Conservation (phyloP, 2,888 invertebrate genomes). For the Automeris io region DNA sequence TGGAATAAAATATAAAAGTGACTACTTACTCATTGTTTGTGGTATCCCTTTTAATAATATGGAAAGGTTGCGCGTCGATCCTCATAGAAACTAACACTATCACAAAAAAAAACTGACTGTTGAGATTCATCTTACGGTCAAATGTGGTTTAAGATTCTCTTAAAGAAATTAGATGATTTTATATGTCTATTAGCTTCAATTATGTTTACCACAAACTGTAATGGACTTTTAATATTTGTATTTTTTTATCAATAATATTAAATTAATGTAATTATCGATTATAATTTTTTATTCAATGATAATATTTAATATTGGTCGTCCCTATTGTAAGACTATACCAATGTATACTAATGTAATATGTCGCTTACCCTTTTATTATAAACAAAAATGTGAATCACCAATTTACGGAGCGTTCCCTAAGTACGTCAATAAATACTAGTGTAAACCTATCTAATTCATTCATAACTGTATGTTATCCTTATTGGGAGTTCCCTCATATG, state of each 20-base stretch:
- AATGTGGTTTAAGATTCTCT: neutral
- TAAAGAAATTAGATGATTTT: neutral
- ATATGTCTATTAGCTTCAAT: neutral
- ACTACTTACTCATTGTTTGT: constrained; percentile 17
- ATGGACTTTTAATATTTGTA: constrained; percentile 5
- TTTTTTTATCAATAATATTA: too few relatives aligned
- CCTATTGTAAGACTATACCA: constrained; percentile 33
- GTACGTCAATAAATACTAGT: constrained; percentile 6
- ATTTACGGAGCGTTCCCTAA: too few relatives aligned
- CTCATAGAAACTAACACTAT: constrained; percentile 22
- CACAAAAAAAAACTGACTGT: constrained; percentile 18
- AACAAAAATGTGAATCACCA: constrained; percentile 9
- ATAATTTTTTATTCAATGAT: too few relatives aligned
- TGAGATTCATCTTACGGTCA: constrained; percentile 4
- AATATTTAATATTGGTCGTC: constrained; percentile 26
- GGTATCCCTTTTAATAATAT: neutral
- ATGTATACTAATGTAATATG: constrained; percentile 22
- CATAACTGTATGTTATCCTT: constrained; percentile 15
- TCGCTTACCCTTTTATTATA: constrained; percentile 21
- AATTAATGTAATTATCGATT: too few relatives aligned
- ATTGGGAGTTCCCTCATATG: constrained; percentile 17
- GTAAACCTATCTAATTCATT: constrained; percentile 4
- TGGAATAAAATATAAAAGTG: neutral
- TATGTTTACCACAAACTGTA: neutral
- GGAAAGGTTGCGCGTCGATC: neutral